Base-by-base conservation (phyloP, 2,113 vertebrate species). In the Hirundichthys speculiger region DNA sequence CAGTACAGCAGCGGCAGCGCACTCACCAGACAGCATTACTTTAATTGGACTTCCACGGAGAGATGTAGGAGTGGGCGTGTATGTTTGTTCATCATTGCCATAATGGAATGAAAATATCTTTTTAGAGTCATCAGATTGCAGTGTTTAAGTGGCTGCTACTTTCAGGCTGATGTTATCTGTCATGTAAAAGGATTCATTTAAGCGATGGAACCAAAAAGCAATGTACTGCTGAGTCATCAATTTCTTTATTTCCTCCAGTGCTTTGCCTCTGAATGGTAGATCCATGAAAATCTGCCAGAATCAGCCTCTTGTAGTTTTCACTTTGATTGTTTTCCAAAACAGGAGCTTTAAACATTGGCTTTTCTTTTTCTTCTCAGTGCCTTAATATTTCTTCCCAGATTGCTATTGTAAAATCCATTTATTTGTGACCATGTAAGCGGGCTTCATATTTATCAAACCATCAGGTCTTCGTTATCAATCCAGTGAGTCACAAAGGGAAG, bases 51-150 rank as follows among this genome's bases (percentile, higher is more conserved):
- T 60, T 65, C 75, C 58, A 64, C 51, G n/a, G 64, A 18, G 78
- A 78, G 79, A 64, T 64, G 64, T 57, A 77, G 49, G 77, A 70
- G 64, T 66, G 70, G 64, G 74, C 8, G 64, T 64, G 62, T 38
- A 3, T 58, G 25, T 69, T 45, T 62, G 40, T 25, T 64, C 34
- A 52, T 73, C 64, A 52, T 41, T n/a, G 54, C 62, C 13, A 2
- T 80, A 75, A 80, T 75, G 74, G 60, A 78, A 72, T 61, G 58
- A 67, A 75, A 67, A 63, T 27, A 62, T 78, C 56, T 51, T 75
- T 82, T 49, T 67, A 73, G 53, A 76, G 52, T 62, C 55, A 70
- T 53, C 45, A 46, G 62, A 55, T 42, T 70, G 61, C 42, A 30
- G 42, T 16, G 48, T 80, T 74, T 65, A 73, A 83, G 66, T 64